These are phyloP conservation scores for Criorhina ranunculi DNA, from an alignment of 2,888 invertebrate genomes.

Conservation along the genomic window DNA sequence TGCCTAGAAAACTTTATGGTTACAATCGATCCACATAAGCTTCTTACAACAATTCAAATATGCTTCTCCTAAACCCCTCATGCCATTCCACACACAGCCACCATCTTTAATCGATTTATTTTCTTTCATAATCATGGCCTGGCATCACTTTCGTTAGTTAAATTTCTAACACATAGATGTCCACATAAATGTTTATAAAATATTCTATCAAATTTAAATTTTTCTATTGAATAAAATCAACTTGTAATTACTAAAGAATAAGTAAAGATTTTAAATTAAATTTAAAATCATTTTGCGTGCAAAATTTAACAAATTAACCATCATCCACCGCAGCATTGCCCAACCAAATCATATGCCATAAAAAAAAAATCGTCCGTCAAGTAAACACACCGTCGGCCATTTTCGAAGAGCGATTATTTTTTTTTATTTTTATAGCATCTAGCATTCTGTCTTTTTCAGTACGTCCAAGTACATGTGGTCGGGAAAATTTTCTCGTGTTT, in stretches of 20 bases:
- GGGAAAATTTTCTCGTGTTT: slow-evolving; percentile 70
- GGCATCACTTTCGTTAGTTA: slow-evolving; percentile 6
- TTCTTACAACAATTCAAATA: no score
- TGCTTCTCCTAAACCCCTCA: no score
- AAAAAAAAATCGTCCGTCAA: slow-evolving; percentile 20
- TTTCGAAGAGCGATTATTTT: slow-evolving; percentile 50
- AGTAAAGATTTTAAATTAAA: background rate
- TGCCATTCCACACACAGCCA: no score
- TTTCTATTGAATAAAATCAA: background rate
- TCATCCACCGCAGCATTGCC: slow-evolving; percentile 7
- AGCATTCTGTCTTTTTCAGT: slow-evolving; percentile 76
- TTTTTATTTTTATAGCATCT: slow-evolving; percentile 62
- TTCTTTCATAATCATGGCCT: background rate
- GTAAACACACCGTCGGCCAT: slow-evolving; percentile 67
- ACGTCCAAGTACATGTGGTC: slow-evolving; percentile 73
- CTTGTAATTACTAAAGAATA: background rate
- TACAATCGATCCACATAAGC: no score
- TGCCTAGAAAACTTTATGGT: no score
- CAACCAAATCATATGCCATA: slow-evolving; percentile 16
- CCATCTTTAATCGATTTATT: no score
- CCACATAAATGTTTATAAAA: slow-evolving; percentile 5
- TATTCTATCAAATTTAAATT: background rate
- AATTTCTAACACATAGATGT: slow-evolving; percentile 5
- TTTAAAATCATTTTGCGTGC: background rate
- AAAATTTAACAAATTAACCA: background rate